Evolutionary conservation across 1,140 invertebrate species (phyloP).

Genomic region (Diuraphis noxia): DNA sequence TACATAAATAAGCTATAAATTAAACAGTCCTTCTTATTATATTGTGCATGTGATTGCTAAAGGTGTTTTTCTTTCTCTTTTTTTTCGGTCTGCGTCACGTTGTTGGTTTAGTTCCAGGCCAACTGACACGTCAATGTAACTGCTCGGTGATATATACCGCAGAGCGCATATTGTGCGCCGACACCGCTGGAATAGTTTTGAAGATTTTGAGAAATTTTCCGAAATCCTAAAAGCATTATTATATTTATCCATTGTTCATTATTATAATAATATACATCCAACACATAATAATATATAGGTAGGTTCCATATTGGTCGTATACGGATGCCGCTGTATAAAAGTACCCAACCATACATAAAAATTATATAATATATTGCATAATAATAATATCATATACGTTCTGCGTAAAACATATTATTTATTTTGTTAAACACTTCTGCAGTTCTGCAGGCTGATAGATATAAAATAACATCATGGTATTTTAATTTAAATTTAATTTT

Average conservation of each 20-base stretch:
- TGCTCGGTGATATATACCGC: neutral
- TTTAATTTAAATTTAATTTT: too few relatives aligned
- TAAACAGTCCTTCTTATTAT: constrained; percentile 44
- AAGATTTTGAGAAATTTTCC: neutral
- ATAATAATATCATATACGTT: neutral
- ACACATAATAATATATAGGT: neutral
- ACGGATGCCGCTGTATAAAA: neutral
- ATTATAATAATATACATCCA: neutral
- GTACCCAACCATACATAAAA: too few relatives aligned
- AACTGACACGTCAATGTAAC: constrained; percentile 40
- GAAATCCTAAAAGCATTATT: neutral
- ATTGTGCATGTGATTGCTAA: constrained; percentile 36
- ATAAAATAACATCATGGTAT: neutral
- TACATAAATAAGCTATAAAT: constrained; percentile 54
- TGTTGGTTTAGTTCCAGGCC: constrained; percentile 43
- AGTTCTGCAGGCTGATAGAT: neutral
- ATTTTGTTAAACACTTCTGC: neutral
- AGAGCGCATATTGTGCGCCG: neutral
- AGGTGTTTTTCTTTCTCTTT: constrained; percentile 44
- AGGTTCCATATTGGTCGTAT: neutral
- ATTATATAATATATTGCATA: neutral
- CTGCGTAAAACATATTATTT: neutral
- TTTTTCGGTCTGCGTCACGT: constrained; percentile 11
- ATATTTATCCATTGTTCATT: neutral
- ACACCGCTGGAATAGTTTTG: neutral